Percentiles rank a stretch among this genome's conserved stretches.
phyloP scores from a whole-genome alignment of 2,797 vertebrate genomes.

The Mormyrops attenuatus region DNA sequence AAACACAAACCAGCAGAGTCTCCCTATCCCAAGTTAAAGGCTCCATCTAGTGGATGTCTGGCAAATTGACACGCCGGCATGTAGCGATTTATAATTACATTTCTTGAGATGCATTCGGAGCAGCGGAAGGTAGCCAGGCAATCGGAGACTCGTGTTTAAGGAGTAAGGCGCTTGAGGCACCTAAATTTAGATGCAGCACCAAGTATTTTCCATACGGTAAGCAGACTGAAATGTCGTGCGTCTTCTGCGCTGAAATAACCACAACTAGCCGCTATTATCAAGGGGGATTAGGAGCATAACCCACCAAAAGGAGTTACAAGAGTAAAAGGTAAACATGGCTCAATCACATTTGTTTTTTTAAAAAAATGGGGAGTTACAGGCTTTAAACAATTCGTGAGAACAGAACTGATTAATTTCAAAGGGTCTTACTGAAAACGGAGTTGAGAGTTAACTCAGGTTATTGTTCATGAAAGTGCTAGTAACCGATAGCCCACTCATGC shows the following conservation, averaged over 20 bases:
- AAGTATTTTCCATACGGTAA: slow-evolving; percentile 7
- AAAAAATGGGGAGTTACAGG: background rate
- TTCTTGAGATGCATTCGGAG: background rate
- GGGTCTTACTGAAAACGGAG: background rate
- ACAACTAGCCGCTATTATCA: background rate
- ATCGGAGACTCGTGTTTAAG: background rate
- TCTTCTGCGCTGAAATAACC: background rate
- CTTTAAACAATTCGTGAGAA: background rate
- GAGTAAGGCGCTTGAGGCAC: background rate
- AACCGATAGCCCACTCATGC: background rate
- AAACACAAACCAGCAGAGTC: background rate
- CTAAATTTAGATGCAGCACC: slow-evolving; percentile 5
- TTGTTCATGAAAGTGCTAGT: background rate
- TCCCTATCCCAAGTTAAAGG: background rate
- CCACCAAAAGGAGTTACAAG: background rate
- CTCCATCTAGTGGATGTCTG: background rate
- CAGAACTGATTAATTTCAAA: background rate
- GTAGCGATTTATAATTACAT: slow-evolving; percentile 2
- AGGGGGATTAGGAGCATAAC: background rate
- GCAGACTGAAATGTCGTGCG: background rate
- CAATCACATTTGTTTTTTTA: no score
- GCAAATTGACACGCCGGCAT: background rate
- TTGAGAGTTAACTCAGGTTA: background rate
- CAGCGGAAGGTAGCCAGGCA: background rate
- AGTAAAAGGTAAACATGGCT: background rate